Percentiles rank a stretch among this genome's conserved stretches.
Conservation (phyloP, 1,140 invertebrate species). For the Micrasema minimum region DNA sequence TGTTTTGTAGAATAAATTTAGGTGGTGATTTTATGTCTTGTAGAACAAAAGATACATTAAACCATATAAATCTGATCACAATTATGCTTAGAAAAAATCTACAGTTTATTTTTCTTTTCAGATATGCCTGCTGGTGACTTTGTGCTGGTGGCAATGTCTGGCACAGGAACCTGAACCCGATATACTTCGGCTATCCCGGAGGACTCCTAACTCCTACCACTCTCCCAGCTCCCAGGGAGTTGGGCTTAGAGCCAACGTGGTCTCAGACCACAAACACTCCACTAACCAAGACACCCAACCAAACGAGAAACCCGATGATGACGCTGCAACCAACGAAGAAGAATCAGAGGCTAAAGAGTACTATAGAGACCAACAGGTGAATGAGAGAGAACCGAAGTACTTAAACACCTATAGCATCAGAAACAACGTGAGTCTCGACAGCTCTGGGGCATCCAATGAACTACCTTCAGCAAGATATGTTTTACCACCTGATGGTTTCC, state of each 20-base stretch:
- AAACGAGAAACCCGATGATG: slow-evolving; percentile 53
- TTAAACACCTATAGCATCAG: background rate
- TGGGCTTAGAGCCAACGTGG: slow-evolving; percentile 42
- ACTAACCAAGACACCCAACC: slow-evolving; percentile 59
- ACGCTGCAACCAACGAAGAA: slow-evolving; percentile 55
- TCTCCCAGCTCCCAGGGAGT: background rate
- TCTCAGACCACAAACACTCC: slow-evolving; percentile 54
- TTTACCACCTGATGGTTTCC: slow-evolving; percentile 63
- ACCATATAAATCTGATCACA: too few species aligned
- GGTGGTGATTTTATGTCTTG: too few species aligned
- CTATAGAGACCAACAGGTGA: slow-evolving; percentile 7
- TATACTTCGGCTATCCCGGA: slow-evolving; percentile 57
- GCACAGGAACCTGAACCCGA: slow-evolving; percentile 62
- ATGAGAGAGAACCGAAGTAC: slow-evolving; percentile 3
- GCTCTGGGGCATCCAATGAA: slow-evolving; percentile 63
- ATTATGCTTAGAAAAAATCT: too few species aligned
- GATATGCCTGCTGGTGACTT: slow-evolving; percentile 63
- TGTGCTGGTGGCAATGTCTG: slow-evolving; percentile 55
- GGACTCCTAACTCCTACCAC: slow-evolving; percentile 47
- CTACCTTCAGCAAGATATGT: slow-evolving; percentile 63
- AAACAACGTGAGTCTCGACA: slow-evolving; percentile 55
- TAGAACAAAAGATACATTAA: too few species aligned
- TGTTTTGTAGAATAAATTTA: too few species aligned
- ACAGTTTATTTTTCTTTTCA: slow-evolving; percentile 56
- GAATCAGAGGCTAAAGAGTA: slow-evolving; percentile 44